Percentiles rank a stretch among this genome's conserved stretches.
Conservation (phyloP, 1,140 invertebrate genomes). For the Berghia stephanieae region DNA sequence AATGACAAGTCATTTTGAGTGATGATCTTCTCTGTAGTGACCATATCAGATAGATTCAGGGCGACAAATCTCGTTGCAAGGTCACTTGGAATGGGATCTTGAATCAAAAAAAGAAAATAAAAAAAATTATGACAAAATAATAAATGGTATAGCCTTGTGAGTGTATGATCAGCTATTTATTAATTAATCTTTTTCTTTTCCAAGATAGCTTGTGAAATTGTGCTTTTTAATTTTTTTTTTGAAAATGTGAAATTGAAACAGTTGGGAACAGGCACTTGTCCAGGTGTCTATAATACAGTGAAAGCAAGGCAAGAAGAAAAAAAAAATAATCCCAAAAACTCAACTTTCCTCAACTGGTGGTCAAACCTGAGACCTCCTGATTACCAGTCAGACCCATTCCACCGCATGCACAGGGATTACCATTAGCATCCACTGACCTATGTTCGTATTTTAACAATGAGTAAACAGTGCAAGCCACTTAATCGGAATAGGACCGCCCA, state of each 20-base stretch:
- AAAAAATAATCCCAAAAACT: too few relatives aligned
- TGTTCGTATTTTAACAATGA: too few relatives aligned
- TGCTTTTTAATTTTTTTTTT: not conserved
- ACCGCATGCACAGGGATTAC: too few relatives aligned
- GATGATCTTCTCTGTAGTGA: conserved; percentile 54
- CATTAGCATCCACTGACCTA: too few relatives aligned
- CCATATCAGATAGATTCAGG: conserved; percentile 51
- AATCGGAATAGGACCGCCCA: too few relatives aligned
- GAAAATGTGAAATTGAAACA: not conserved
- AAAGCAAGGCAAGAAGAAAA: not conserved
- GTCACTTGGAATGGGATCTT: conserved; percentile 58
- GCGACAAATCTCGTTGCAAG: conserved; percentile 44
- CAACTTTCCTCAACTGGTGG: too few relatives aligned
- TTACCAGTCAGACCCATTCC: too few relatives aligned
- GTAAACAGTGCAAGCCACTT: too few relatives aligned
- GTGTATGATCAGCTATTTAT: not conserved
- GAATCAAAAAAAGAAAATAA: conserved; percentile 29
- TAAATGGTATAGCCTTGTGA: not conserved
- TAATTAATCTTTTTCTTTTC: not conserved
- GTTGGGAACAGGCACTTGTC: not conserved
- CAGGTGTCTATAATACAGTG: not conserved
- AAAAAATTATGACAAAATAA: not conserved
- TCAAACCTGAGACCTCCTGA: too few relatives aligned
- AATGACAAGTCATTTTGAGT: too few relatives aligned
- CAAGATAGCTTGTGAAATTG: not conserved